A percentile compares a stretch with the other conserved stretches of the same genome.
Evolutionary conservation across 2,797 vertebrate species (phyloP).

Genomic region (Etheostoma perlongum): DNA sequence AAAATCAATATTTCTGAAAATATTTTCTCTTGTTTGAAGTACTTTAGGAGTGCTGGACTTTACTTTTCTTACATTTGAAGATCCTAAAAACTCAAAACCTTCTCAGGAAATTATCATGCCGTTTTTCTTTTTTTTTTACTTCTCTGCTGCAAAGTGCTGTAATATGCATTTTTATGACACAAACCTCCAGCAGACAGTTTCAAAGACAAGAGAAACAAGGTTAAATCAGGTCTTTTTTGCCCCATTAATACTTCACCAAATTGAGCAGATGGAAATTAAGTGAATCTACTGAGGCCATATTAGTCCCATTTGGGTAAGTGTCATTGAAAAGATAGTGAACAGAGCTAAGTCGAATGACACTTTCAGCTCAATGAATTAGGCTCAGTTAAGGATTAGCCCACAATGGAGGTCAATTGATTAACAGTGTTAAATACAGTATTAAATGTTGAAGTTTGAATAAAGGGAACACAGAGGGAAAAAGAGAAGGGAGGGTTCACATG

Average conservation of each 20-base stretch:
- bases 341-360: constrained; percentile 75
- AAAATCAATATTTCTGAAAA: constrained; percentile 68
- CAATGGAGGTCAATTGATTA: constrained; percentile 85
- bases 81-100: constrained; percentile 26
- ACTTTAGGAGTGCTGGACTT: constrained; percentile 42
- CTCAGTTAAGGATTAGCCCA: constrained; percentile 80
- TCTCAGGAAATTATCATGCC: constrained; percentile 1
- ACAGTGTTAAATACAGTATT: constrained; percentile 70
- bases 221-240: constrained; percentile 55
- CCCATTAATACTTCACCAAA: constrained; percentile 72
- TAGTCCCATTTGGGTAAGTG: constrained; percentile 83
- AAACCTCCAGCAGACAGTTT: constrained; percentile 52
- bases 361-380: constrained; percentile 82
- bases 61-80: constrained; percentile 36
- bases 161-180: constrained; percentile 30
- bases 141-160: constrained; percentile 10
- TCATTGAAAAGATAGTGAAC: constrained; percentile 81
- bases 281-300: constrained; percentile 78
- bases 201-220: constrained; percentile 65
- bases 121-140: constrained; percentile 3
- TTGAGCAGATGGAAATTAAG: constrained; percentile 82
- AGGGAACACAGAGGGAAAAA: constrained; percentile 36
- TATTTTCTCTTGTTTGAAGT: constrained; percentile 61
- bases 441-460: constrained; percentile 71
- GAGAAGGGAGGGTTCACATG: neutral